phyloP scores from a whole-genome alignment of 2,113 vertebrate species.

The Oreamnos americanus region DNA sequence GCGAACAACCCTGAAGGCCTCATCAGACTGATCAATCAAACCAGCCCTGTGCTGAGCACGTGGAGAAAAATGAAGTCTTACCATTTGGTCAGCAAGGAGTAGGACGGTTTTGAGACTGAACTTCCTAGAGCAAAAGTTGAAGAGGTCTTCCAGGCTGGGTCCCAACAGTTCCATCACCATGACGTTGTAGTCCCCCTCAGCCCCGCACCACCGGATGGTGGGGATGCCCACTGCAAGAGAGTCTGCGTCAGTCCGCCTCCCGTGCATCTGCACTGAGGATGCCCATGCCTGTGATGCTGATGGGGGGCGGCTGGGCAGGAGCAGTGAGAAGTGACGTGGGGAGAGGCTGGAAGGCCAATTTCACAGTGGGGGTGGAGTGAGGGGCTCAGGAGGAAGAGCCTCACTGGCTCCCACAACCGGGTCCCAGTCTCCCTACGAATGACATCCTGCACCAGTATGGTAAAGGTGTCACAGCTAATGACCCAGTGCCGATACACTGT shows the following conservation, averaged over 20 bases:
- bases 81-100: constrained; percentile 97
- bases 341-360: not conserved
- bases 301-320: not conserved
- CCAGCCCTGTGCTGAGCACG: not conserved
- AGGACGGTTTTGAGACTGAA: constrained; percentile 98
- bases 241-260: not conserved
- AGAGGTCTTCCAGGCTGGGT: constrained; percentile 95
- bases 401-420: rapidly evolving
- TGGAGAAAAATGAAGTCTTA: constrained; percentile 73
- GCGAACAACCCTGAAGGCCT: not conserved
- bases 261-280: not conserved
- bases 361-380: not conserved
- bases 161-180: constrained; percentile 98
- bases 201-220: constrained; percentile 96
- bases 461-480: not conserved
- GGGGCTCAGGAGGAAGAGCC: not conserved
- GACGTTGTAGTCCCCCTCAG: constrained; percentile 97
- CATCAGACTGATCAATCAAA: not conserved
- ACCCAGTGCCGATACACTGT: not conserved
- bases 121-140: constrained; percentile 97
- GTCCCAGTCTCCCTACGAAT: rapidly evolving
- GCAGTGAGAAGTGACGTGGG: not conserved
- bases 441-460: not conserved
- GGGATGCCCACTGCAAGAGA: constrained; percentile 89
- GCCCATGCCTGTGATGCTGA: not conserved